Conservation (phyloP, 2,113 vertebrate species). For the Phylloscopus whistleri region DNA sequence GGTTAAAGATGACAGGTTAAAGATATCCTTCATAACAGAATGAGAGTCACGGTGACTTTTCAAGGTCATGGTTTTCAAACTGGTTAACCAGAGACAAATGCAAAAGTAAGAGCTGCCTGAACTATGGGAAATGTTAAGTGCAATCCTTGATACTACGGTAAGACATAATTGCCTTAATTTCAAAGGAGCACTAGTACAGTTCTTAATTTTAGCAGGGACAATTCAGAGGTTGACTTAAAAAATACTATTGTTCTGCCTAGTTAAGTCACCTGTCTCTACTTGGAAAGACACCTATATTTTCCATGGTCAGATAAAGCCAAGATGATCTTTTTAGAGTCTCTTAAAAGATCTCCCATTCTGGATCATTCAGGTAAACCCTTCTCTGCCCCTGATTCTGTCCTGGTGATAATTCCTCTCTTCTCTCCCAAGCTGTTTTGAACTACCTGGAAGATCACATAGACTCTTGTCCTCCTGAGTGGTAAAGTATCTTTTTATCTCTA, state of each 20-base stretch:
- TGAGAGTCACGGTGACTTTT: not conserved
- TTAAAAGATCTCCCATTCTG: not conserved
- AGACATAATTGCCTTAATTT: not conserved
- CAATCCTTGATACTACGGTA: not conserved
- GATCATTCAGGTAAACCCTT: not conserved
- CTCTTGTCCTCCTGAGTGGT: not conserved
- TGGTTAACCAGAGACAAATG: not conserved
- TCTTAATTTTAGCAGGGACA: not conserved
- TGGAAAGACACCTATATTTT: not conserved
- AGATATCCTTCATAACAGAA: not conserved
- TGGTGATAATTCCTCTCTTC: not conserved
- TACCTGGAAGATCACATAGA: not conserved
- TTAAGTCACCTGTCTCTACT: not conserved
- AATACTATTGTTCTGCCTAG: not conserved
- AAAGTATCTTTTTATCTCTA: not conserved
- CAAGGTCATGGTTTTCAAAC: not conserved
- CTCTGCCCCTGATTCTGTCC: not conserved
- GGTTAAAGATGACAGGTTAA: not conserved
- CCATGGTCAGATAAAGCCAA: not conserved
- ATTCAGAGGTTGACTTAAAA: not conserved
- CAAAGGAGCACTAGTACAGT: not conserved
- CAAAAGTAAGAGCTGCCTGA: not conserved
- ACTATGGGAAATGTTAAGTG: not conserved
- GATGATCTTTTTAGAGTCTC: not conserved
- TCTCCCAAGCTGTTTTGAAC: not conserved